phyloP scores from a whole-genome alignment of 2,888 invertebrate genomes.

The Stratiomys singularior region DNA sequence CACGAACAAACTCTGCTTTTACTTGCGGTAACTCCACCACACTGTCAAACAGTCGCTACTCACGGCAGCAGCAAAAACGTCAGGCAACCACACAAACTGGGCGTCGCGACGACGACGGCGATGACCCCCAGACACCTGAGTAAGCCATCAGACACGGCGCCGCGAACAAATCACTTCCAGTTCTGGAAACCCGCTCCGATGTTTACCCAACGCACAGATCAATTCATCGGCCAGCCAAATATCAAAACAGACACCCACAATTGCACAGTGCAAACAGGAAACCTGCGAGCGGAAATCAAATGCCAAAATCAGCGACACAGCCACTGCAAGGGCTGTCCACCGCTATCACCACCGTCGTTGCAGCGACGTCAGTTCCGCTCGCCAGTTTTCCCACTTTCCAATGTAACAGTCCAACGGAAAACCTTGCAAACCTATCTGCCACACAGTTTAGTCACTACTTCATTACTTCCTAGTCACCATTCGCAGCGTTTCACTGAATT shows the following conservation, averaged over 20 bases:
- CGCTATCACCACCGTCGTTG: not conserved
- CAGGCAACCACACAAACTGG: slow-evolving; percentile 8
- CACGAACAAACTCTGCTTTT: not conserved
- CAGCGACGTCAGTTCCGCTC: slow-evolving; percentile 5
- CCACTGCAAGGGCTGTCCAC: not conserved
- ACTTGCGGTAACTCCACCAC: too few relatives aligned
- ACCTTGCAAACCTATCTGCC: not conserved
- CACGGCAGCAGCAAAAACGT: not conserved
- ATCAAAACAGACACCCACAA: slow-evolving; percentile 8
- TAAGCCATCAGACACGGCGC: not conserved
- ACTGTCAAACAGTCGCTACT: too few relatives aligned
- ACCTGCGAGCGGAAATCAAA: slow-evolving; percentile 6
- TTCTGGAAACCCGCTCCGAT: not conserved
- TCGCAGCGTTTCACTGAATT: not conserved
- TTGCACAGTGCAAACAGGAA: too few relatives aligned
- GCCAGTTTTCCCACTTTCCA: not conserved
- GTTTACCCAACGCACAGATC: slow-evolving; percentile 15
- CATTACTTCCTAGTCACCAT: not conserved
- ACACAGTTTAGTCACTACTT: not conserved
- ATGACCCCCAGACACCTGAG: slow-evolving; percentile 18
- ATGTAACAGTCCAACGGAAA: not conserved
- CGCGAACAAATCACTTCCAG: not conserved
- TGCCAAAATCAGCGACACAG: not conserved
- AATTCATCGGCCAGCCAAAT: not conserved
- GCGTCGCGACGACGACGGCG: slow-evolving; percentile 21